Evolutionary conservation across 2,888 invertebrate genomes (phyloP).

Genomic region (Schizotus pectinicornis): DNA sequence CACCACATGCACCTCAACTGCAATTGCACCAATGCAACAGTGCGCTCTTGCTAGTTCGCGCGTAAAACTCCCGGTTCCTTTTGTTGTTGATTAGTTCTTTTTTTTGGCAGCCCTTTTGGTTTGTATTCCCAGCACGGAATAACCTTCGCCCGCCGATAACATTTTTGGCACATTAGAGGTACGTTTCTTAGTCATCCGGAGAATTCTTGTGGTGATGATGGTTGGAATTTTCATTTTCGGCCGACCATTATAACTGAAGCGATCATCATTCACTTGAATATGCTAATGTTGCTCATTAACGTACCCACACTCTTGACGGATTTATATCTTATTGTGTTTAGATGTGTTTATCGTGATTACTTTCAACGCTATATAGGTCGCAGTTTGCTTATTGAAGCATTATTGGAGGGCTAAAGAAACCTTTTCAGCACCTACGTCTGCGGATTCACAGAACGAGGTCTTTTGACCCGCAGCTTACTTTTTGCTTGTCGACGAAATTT

Average conservation of each 20-base stretch:
- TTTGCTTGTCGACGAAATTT: background rate
- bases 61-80: constrained; percentile 35
- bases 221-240: background rate
- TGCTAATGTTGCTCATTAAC: background rate
- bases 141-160: background rate
- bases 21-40: constrained; percentile 57
- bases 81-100: background rate
- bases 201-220: too few species aligned
- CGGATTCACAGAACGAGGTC: too few species aligned
- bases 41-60: constrained; percentile 43
- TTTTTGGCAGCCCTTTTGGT: constrained; percentile 5
- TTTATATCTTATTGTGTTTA: constrained; percentile 18
- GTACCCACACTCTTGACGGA: constrained; percentile 10
- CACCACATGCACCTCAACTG: constrained; percentile 54
- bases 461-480: too few species aligned
- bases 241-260: background rate
- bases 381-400: background rate
- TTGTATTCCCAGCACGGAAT: background rate
- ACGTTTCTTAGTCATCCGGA: background rate
- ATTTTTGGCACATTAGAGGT: too few species aligned
- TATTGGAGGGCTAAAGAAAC: background rate
- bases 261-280: background rate
- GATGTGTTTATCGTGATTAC: constrained; percentile 6
- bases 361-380: constrained; percentile 19
- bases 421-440: background rate